phyloP scores from a whole-genome alignment of 2,113 vertebrate species.

The Phylloscopus whistleri region DNA sequence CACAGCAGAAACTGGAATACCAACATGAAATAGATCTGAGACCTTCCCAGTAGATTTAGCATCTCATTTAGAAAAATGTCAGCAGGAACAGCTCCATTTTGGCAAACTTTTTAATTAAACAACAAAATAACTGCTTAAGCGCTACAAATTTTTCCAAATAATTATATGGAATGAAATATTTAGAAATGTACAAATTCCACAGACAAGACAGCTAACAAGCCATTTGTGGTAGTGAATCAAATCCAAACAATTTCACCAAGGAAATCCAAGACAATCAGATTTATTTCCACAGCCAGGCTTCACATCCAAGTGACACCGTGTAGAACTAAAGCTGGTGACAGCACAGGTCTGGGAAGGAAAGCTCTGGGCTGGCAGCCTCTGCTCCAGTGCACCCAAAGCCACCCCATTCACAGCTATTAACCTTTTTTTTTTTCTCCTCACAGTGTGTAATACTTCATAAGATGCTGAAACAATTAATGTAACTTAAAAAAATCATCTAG shows the following conservation, averaged over 20 bases:
- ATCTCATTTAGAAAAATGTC: not conserved
- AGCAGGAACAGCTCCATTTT: not conserved
- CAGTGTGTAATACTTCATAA: not conserved
- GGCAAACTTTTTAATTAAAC: not conserved
- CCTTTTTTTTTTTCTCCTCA: not conserved
- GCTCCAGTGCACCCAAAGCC: not conserved
- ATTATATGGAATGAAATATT: not conserved
- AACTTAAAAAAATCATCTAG: not conserved
- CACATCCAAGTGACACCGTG: not conserved
- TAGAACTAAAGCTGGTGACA: not conserved
- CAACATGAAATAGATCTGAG: not conserved
- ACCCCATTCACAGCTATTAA: not conserved
- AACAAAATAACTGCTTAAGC: not conserved
- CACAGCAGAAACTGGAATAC: not conserved
- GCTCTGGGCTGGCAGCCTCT: not conserved
- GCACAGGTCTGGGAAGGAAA: not conserved
- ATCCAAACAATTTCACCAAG: not conserved
- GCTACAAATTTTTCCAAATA: fast-evolving
- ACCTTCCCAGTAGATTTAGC: not conserved
- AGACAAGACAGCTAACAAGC: not conserved
- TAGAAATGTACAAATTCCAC: not conserved
- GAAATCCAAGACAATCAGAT: not conserved
- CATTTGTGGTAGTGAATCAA: not conserved
- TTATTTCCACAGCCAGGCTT: not conserved
- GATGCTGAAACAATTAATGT: not conserved